These are phyloP conservation scores for Sericinus montela DNA, from an alignment of 2,888 invertebrate genomes.

Conservation along the genomic window DNA sequence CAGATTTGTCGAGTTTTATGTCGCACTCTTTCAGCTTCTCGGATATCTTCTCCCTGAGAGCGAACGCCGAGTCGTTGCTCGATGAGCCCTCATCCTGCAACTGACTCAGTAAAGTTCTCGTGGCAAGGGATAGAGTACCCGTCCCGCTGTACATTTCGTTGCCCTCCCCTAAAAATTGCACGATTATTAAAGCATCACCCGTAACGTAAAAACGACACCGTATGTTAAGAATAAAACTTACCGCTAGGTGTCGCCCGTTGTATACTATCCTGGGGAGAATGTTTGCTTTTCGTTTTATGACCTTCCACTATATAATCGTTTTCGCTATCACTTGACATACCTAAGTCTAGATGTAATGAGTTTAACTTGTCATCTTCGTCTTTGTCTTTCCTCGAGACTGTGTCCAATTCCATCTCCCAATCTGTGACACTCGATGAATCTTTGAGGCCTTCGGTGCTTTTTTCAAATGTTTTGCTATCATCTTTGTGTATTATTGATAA, in stretches of 20 bases:
- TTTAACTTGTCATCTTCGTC: slow-evolving; percentile 67
- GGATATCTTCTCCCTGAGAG: slow-evolving; percentile 49
- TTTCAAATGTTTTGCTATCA: slow-evolving; percentile 46
- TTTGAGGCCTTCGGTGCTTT: slow-evolving; percentile 51
- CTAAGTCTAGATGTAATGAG: slow-evolving; percentile 67
- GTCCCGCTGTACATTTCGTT: slow-evolving; percentile 59
- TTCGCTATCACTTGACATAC: slow-evolving; percentile 76
- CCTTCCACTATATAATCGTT: slow-evolving; percentile 58
- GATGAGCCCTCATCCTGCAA: slow-evolving; percentile 76
- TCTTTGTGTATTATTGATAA: slow-evolving; percentile 48
- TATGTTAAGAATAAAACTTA: slow-evolving; percentile 36
- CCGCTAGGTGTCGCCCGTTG: slow-evolving; percentile 57
- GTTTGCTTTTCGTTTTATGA: slow-evolving; percentile 51
- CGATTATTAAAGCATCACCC: slow-evolving; percentile 18
- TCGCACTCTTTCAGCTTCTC: slow-evolving; percentile 45
- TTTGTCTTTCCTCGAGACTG: slow-evolving; percentile 62
- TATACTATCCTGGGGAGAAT: slow-evolving; percentile 47
- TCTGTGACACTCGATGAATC: slow-evolving; percentile 71
- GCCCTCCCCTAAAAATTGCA: slow-evolving; percentile 58
- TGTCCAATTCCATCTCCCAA: slow-evolving; percentile 82
- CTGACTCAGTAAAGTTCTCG: slow-evolving; percentile 71
- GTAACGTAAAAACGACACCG: slow-evolving; percentile 28
- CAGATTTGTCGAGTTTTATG: slow-evolving; percentile 48
- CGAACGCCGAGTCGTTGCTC: slow-evolving; percentile 69
- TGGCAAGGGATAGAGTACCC: slow-evolving; percentile 60